Base-by-base conservation (phyloP, 2,113 vertebrate species). In the Penelope pileata region DNA sequence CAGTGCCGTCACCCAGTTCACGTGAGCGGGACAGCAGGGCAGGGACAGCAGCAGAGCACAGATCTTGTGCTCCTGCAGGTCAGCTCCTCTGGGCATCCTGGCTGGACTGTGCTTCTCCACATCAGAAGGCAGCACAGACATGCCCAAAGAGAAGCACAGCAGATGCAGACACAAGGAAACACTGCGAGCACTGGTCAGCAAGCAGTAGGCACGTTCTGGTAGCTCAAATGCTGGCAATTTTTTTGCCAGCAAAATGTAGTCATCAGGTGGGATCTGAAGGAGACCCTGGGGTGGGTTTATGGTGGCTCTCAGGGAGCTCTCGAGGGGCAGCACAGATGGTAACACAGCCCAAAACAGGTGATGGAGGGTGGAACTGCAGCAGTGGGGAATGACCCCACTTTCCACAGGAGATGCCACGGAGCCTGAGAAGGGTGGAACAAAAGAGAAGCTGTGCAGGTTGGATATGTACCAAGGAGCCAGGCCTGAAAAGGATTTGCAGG, bases 161-260 rank as follows among this genome's bases (percentile, higher is more conserved):
- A 87, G 74, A 94, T 30, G 60, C 73, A 86, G 34, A 75, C 69
- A 72, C 58, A 56, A 59, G 64, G 38, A 59, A 82, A 74, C 34
- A 32, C 14, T 4, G 56, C 91, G 51, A 38, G 48, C 24, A 34
- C 4, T 11, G 47, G 51, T 38, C 0, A 0, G 70, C 24, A 43
- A 86, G 69, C 12, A 67, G 50, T 9, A 54, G 56, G 59, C 50
- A 45, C 1, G 1, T 19, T 32, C n/a, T 60, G 51, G 74, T 9
- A 72, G 48, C 48, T 87, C 66, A 60, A 60, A 75, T 3, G 12
- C 38, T 59, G 38, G 47, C 84, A 84, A 29, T 42, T 14, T 38
- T 73, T 36, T 73, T 70, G 27, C 21, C 80, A 90, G 60, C 13
- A 72, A 78, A 60, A 58, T 10, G 32, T 11, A 63, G 51, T 62